Evolutionary conservation across 2,113 vertebrate species (phyloP), one percentile per base, ranked within the genome.

Genomic region (Lasiurus cinereus): DNA sequence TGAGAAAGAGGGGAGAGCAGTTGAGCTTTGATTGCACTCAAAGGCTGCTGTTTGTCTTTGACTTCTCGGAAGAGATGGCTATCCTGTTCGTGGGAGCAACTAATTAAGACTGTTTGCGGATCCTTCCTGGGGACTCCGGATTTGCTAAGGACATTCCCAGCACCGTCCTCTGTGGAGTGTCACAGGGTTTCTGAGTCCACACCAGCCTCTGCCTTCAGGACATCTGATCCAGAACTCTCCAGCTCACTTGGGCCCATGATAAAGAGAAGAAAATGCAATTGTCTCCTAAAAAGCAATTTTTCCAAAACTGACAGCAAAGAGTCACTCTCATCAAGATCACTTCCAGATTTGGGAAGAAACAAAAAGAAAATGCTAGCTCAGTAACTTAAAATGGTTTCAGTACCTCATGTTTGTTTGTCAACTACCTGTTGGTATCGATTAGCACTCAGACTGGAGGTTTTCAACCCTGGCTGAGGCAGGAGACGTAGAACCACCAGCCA

Each of bases 1-100:
- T 27, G 56, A 90, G 31, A 43, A 79, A 69, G 88, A 22, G 39
- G n/a, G n/a, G 39, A 39, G 70, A 46, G 19, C 16, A 15, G 15
- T 5, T 74, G 33, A 6, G 46, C 15, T 33, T 8, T 11, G 16
- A 14, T 2, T 27, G 24, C 33, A 27, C 33, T 6, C 22, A 50
- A 59, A 36, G 0, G 29, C 77, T 76, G 64, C 29, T 59, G 54
- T 90, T 91, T 85, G 74, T 54, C 82, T 80, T 39, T 8, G 73
- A 90, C 46, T 97, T 97, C 97, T 88, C n/a, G 1, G 97, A 93
- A 97, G 84, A 88, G 97, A 96, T 97, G 18, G 12, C 67, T 95
- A 97, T 97, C 95, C 90, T 85, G 31, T 97, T 96, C 69, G 0
- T 11, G 39, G 96, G 54, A 97, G 87, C 43, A 64, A 82, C 39